These are phyloP conservation scores for Antheraea yamamai DNA, from an alignment of 2,888 invertebrate species.

Conservation along the genomic window DNA sequence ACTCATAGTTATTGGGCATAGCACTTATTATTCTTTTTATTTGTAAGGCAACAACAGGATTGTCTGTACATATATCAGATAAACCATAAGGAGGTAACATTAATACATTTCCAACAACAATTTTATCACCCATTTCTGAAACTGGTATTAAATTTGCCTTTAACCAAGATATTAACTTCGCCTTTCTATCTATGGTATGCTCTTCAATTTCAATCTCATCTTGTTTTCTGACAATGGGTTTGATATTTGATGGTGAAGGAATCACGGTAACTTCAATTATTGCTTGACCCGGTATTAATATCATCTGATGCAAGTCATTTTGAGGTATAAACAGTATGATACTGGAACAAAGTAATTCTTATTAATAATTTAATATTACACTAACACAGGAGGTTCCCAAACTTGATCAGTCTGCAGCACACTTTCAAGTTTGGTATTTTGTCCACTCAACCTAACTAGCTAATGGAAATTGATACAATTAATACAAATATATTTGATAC, in stretches of 20 bases:
- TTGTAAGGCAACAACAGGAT: conserved; percentile 61
- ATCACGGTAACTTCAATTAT: conserved; percentile 48
- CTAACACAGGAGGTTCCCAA: no score
- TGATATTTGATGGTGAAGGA: conserved; percentile 30
- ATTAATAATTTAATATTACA: no score
- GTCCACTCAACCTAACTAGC: no score
- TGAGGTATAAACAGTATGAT: conserved; percentile 55
- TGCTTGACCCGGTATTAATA: conserved; percentile 65
- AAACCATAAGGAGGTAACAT: conserved; percentile 62
- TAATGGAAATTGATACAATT: no score
- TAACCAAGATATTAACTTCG: conserved; percentile 60
- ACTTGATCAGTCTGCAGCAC: no score
- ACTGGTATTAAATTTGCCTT: conserved; percentile 61
- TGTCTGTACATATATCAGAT: conserved; percentile 63
- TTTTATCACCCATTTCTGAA: conserved; percentile 54
- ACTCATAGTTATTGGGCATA: background rate
- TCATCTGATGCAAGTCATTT: conserved; percentile 47
- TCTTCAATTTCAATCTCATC: conserved; percentile 27
- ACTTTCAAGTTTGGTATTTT: no score
- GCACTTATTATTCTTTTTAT: conserved; percentile 37
- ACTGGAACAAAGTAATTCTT: conserved; percentile 48
- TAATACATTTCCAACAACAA: conserved; percentile 58
- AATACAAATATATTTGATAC: no score
- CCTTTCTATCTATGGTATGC: conserved; percentile 47
- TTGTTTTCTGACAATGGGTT: conserved; percentile 40